Evolutionary conservation across 1,140 invertebrate genomes (phyloP), one percentile per base, ranked within the genome.

Genomic region (Ctenoplectra terminalis): DNA sequence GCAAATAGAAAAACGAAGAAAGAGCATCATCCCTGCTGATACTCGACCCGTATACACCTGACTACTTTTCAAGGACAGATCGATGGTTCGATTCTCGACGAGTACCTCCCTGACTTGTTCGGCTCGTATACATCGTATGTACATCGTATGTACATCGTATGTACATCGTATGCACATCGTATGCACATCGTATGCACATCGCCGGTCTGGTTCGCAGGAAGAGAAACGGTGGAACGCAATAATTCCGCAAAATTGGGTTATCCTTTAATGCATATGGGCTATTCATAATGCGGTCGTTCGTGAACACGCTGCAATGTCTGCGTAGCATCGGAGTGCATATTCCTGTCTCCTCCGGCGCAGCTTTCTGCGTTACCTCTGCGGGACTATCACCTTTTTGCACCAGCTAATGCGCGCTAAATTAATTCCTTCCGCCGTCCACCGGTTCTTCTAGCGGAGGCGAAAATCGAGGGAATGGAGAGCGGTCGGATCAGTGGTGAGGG

Each of bases 171-270:
- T 31, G 7, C 7, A 5, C n/a, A n/a, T n/a, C n/a, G n/a, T n/a
- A n/a, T n/a, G n/a, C n/a, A n/a, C n/a, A n/a, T n/a, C n/a, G n/a
- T n/a, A n/a, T n/a, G n/a, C n/a, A n/a, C n/a, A n/a, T n/a, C n/a
- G n/a, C n/a, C n/a, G n/a, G n/a, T n/a, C n/a, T n/a, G n/a, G n/a
- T n/a, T n/a, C n/a, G n/a, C n/a, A 15, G 6, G 56, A 40, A 43
- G 50, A 56, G 60, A 43, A 69, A 78, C 60, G 70, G 64, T 63
- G 82, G 56, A 58, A 76, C 56, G 75, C 78, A 81, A 90, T 88
- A 90, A 89, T 89, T 84, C 79, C 77, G 61, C 46, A 70, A 87
- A 89, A 90, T 90, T 88, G 81, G 87, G 83, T 87, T 88, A 88
- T 74, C 81, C 79, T 80, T 85, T 87, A 82, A 84, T 83, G 85